phyloP scores from a whole-genome alignment of 53 echinoderm and acorn worm genomes.

The Hippasteria phrygiana region DNA sequence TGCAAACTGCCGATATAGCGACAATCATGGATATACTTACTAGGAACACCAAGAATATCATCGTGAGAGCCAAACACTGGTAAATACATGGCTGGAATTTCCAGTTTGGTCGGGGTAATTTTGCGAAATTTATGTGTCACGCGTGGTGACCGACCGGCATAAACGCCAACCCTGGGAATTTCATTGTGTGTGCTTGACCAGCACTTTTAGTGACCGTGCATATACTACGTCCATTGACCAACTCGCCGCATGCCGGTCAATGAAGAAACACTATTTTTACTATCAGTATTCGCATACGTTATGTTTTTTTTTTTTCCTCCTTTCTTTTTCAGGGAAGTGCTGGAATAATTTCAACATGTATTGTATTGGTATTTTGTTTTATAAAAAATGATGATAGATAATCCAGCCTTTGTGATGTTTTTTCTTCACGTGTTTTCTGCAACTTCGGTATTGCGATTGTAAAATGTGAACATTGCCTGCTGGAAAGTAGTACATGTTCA shows the following conservation, averaged over 20 bases:
- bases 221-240: conserved; percentile 26
- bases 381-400: no score
- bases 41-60: conserved; percentile 64
- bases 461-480: no score
- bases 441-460: no score
- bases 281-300: no score
- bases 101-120: not conserved
- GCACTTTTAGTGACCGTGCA: not conserved
- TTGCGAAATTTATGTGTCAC: not conserved
- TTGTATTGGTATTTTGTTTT: no score
- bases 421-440: no score
- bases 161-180: conserved; percentile 42
- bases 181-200: conserved; percentile 31
- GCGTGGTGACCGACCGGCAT: not conserved
- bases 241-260: not conserved
- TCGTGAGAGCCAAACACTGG: conserved; percentile 71
- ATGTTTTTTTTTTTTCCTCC: no score
- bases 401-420: no score
- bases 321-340: no score
- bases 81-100: conserved; percentile 25
- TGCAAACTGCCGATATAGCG: conserved; percentile 32
- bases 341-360: no score
- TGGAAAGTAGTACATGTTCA: no score
- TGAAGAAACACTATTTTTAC: not conserved
- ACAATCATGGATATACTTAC: conserved; percentile 65